phyloP scores from a whole-genome alignment of 2,888 invertebrate genomes.

The Hemicrepidius hirtus region DNA sequence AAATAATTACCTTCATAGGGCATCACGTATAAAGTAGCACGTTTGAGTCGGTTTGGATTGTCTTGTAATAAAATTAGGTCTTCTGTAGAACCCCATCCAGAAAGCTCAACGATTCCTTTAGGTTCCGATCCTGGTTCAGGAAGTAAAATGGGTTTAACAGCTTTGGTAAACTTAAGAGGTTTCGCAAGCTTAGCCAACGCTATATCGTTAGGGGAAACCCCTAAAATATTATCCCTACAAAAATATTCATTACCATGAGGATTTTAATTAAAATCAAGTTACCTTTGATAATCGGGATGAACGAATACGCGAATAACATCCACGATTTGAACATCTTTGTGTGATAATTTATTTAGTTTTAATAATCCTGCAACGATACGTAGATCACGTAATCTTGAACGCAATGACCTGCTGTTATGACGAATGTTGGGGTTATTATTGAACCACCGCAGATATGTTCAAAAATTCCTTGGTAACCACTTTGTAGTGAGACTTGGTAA shows the following conservation, averaged over 20 bases:
- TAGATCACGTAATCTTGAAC: neutral
- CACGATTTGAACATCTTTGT: neutral
- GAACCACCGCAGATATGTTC: conserved; percentile 5
- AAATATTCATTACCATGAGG: neutral
- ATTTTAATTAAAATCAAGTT: neutral
- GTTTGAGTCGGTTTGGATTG: neutral
- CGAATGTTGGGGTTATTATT: neutral
- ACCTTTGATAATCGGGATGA: neutral
- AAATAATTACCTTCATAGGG: neutral
- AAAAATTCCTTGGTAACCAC: neutral
- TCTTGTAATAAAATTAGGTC: neutral
- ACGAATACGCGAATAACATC: neutral
- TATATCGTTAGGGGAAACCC: conserved; percentile 70
- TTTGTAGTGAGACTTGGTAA: conserved; percentile 3
- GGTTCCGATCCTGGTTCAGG: conserved; percentile 62
- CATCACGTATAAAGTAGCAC: neutral
- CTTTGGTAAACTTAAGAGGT: conserved; percentile 63
- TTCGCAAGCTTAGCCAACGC: conserved; percentile 70
- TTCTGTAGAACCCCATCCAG: conserved; percentile 72
- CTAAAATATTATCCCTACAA: neutral
- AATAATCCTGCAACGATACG: neutral
- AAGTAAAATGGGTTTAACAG: conserved; percentile 68
- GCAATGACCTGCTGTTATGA: conserved; percentile 7
- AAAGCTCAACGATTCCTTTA: conserved; percentile 65
- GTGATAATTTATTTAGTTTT: neutral